Conservation (phyloP, 2,888 invertebrate genomes). For the Octodonta nipae region DNA sequence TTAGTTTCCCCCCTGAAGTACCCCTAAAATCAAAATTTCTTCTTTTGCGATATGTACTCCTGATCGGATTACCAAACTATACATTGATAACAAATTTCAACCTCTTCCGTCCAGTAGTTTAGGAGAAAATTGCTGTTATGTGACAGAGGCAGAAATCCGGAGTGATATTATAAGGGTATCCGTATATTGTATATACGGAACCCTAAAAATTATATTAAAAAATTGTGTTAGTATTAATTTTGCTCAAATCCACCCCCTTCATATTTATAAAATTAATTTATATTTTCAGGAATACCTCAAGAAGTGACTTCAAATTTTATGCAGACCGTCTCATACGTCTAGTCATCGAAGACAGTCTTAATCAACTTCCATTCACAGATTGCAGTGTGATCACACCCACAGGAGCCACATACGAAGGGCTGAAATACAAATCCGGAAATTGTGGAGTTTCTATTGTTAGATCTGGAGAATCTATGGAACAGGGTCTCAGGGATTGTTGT, state of each 20-base stretch:
- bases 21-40: too few relatives aligned
- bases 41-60: too few relatives aligned
- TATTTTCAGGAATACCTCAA: constrained; percentile 64
- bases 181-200: too few relatives aligned
- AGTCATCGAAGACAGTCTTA: constrained; percentile 94
- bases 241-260: neutral
- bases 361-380: constrained; percentile 87
- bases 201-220: too few relatives aligned
- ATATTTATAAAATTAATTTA: too few relatives aligned
- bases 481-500: constrained; percentile 86
- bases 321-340: constrained; percentile 93
- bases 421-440: constrained; percentile 92
- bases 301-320: constrained; percentile 96
- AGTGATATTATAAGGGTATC: too few relatives aligned
- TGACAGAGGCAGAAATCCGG: too few relatives aligned
- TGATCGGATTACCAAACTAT: too few relatives aligned
- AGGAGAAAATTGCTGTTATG: too few relatives aligned
- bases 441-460: constrained; percentile 89
- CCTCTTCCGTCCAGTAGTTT: too few relatives aligned
- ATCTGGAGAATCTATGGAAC: constrained; percentile 49
- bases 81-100: too few relatives aligned
- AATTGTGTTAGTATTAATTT: constrained; percentile 1
- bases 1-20: too few relatives aligned
- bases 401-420: constrained; percentile 76
- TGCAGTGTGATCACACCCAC: constrained; percentile 89